phyloP scores from a whole-genome alignment of 2,888 invertebrate genomes.

The Megamerina dolium region DNA sequence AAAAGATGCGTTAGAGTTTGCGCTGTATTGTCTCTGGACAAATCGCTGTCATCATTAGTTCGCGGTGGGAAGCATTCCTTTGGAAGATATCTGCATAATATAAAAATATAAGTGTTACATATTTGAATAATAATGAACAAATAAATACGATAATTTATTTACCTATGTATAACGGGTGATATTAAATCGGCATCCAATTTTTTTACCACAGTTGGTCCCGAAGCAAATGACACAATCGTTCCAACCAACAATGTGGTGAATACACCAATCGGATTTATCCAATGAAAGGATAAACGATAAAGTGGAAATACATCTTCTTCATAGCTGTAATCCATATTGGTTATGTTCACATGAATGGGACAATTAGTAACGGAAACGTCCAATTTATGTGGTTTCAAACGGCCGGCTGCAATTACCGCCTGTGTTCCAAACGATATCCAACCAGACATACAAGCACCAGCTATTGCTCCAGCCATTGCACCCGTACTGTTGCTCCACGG shows the following conservation, averaged over 20 bases:
- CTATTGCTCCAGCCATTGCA: slow-evolving; percentile 56
- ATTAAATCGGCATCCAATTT: slow-evolving; percentile 56
- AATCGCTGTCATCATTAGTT: slow-evolving; percentile 5
- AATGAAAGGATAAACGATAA: slow-evolving; percentile 74
- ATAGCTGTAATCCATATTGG: slow-evolving; percentile 32
- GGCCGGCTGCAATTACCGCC: slow-evolving; percentile 57
- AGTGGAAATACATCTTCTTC: slow-evolving; percentile 61
- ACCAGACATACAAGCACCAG: slow-evolving; percentile 58
- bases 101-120: background rate
- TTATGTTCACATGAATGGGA: slow-evolving; percentile 25
- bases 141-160: slow-evolving; percentile 1
- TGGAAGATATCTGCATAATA: slow-evolving; percentile 35
- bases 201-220: slow-evolving; percentile 52
- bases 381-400: slow-evolving; percentile 55
- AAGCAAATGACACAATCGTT: slow-evolving; percentile 57
- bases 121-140: background rate
- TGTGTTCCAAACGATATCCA: slow-evolving; percentile 64
- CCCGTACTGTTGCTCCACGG: slow-evolving; percentile 73
- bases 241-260: slow-evolving; percentile 63
- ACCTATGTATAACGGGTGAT: slow-evolving; percentile 57
- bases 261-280: slow-evolving; percentile 72
- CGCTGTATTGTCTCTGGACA: slow-evolving; percentile 22
- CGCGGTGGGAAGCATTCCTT: slow-evolving; percentile 36
- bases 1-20: slow-evolving; percentile 26
- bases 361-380: slow-evolving; percentile 52